phyloP scores from a whole-genome alignment of 2,797 vertebrate genomes.

The Melanotaenia trifasciata region DNA sequence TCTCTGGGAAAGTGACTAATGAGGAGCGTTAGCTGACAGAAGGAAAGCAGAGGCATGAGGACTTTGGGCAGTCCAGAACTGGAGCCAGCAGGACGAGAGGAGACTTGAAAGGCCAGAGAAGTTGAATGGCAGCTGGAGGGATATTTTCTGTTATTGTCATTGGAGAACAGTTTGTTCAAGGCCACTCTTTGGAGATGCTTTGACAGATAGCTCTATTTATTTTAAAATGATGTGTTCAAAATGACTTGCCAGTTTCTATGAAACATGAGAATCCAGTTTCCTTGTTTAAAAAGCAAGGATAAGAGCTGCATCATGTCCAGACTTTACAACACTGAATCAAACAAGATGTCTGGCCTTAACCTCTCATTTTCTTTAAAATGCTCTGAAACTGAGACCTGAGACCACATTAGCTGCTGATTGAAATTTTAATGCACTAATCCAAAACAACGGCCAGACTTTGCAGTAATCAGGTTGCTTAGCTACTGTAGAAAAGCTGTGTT shows the following conservation, averaged over 20 bases:
- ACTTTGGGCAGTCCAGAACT: slow-evolving; percentile 50
- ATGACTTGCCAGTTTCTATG: no score
- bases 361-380: background rate
- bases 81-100: slow-evolving; percentile 51
- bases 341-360: background rate
- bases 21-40: slow-evolving; percentile 68
- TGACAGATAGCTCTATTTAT: slow-evolving; percentile 38
- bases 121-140: slow-evolving; percentile 37
- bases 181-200: background rate
- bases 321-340: background rate
- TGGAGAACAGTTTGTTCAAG: background rate
- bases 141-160: background rate
- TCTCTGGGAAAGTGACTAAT: slow-evolving; percentile 71
- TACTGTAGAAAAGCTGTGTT: slow-evolving; percentile 32
- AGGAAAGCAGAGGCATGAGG: slow-evolving; percentile 41
- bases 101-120: slow-evolving; percentile 44
- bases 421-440: slow-evolving; percentile 36
- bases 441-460: slow-evolving; percentile 22
- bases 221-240: background rate
- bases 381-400: background rate
- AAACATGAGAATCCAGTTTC: no score
- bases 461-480: slow-evolving; percentile 55
- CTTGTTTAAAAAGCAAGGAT: no score
- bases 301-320: background rate
- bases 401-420: slow-evolving; percentile 40